Base-by-base conservation (phyloP, 2,797 vertebrate species). In the Dipus sagitta region DNA sequence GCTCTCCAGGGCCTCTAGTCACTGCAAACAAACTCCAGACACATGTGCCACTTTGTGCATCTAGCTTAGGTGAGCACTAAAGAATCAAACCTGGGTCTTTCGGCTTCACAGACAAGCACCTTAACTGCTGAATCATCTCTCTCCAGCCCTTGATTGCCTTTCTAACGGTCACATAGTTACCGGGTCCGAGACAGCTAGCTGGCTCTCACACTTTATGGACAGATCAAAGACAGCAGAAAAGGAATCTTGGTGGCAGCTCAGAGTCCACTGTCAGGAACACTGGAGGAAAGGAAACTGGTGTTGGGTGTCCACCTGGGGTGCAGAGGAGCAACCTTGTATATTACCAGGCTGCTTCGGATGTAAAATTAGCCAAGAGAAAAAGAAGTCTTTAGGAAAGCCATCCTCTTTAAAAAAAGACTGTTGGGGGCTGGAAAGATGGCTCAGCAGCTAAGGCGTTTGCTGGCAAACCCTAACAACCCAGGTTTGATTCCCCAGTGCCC, bases 241-340 rank as follows among this genome's bases (percentile, higher is more conserved):
- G 6, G 70, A 80, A 24, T 38, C 38, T 1, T 6, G 21, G 24
- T 8, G 38, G 17, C 7, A 26, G 32, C 20, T 24, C 15, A 17
- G 26, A 5, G 0, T 6, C 14, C 30, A 5, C 1, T 2, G 12
- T 26, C 1, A 2, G 38, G 68, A 30, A 6, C 28, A 18, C 47
- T 62, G 64, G 30, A 32, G 32, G n/a, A 68, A 64, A 67, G 81
- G 7, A 14, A 28, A 30, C 34, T 10, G 23, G 11, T 85, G 30
- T 88, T 28, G 9, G n/a, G 64, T 20, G n/a, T 17, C 14, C 28
- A 21, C 13, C 1, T 28, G 68, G 34, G 54, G 2, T 10, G 4
- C 42, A 20, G 28, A 20, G 26, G 64, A 26, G 8, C 4, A 0
- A 0, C 64, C 47, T 26, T 26, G 13, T 24, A 0, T 30, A 38